A percentile compares a stretch with the other conserved stretches of the same genome.
phyloP scores from a whole-genome alignment of 2,888 invertebrate species.

The Epinotia nisella region DNA sequence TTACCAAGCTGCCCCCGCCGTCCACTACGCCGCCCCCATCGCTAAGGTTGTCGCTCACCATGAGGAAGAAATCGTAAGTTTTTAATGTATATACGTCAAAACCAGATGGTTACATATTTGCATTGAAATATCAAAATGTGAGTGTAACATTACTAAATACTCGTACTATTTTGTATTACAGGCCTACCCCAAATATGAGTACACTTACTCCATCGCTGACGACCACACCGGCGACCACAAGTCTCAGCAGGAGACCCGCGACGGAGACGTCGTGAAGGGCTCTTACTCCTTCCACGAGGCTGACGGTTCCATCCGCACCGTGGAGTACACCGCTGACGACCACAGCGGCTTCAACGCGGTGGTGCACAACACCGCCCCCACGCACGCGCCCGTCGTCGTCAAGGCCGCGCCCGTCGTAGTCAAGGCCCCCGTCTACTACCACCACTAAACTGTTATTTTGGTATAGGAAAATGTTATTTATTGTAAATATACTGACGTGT shows the following conservation, averaged over 20 bases:
- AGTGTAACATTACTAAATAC: not conserved
- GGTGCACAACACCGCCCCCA: slow-evolving; percentile 53
- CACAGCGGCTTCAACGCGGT: slow-evolving; percentile 63
- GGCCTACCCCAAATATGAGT: slow-evolving; percentile 59
- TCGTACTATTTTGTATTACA: slow-evolving; percentile 31
- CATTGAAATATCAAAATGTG: not conserved
- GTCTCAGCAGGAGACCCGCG: slow-evolving; percentile 67
- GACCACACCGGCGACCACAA: slow-evolving; percentile 74
- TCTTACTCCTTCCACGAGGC: slow-evolving; percentile 70
- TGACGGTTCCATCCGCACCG: slow-evolving; percentile 70
- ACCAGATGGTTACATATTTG: not conserved
- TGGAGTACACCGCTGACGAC: slow-evolving; percentile 70
- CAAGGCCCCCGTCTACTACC: slow-evolving; percentile 35
- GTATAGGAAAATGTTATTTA: slow-evolving; percentile 27
- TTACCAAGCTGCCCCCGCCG: slow-evolving; percentile 49
- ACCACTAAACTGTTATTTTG: slow-evolving; percentile 22
- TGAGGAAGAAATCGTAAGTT: slow-evolving; percentile 46
- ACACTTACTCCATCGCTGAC: slow-evolving; percentile 73
- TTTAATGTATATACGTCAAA: not conserved
- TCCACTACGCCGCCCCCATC: slow-evolving; percentile 53
- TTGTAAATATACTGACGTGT: slow-evolving; percentile 22
- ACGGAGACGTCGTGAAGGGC: slow-evolving; percentile 72
- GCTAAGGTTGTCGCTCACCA: slow-evolving; percentile 48
- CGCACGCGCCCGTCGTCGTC: slow-evolving; percentile 48
- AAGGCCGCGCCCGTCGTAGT: slow-evolving; percentile 39